Evolutionary conservation across 2,113 vertebrate genomes (phyloP).

Genomic region (Tachysurus fulvidraco): DNA sequence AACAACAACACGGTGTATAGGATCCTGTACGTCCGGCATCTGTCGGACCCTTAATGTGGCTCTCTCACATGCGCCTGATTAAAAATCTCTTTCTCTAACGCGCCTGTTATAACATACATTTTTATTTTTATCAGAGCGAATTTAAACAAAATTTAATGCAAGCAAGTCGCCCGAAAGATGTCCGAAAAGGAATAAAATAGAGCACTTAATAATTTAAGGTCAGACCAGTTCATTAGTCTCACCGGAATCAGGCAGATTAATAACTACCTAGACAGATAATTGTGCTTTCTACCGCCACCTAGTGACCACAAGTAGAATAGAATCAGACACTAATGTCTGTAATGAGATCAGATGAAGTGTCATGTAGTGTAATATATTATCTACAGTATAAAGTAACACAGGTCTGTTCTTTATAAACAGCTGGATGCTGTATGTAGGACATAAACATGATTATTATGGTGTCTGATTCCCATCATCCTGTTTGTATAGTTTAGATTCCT

Average conservation of each 20-base stretch:
- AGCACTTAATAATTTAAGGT: not conserved
- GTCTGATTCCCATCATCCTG: constrained; percentile 21
- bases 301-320: not conserved
- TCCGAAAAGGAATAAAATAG: not conserved
- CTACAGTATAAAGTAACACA: not conserved
- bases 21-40: not conserved
- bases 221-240: not conserved
- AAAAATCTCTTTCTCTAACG: not conserved
- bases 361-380: not conserved
- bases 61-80: not conserved
- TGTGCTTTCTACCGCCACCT: constrained; percentile 5
- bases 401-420: too few relatives aligned
- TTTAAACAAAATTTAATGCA: not conserved
- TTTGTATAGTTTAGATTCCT: constrained; percentile 54
- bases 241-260: not conserved
- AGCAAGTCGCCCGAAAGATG: not conserved
- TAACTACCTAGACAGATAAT: not conserved
- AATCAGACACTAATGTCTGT: not conserved
- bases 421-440: too few relatives aligned
- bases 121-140: not conserved
- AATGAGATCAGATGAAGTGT: not conserved
- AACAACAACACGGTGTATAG: not conserved
- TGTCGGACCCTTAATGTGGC: not conserved
- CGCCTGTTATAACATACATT: too few relatives aligned
- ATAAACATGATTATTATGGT: constrained; percentile 21